Evolutionary conservation across 2,113 vertebrate genomes (phyloP).

Genomic region (pig (Sus scrofa)): T2T-Sscrofa CM000812.6:176597001-176597500

Average conservation of each 20-base stretch:
- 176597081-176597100: background rate
- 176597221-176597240: conserved; percentile 18
- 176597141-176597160: background rate
- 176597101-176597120: background rate
- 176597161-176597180: conserved; percentile 24
- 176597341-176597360: background rate
- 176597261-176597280: conserved; percentile 19
- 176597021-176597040: conserved; percentile 84
- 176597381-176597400: conserved; percentile 49
- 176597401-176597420: conserved; percentile 56
- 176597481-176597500: background rate
- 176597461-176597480: conserved; percentile 16
- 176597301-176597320: background rate
- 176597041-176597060: conserved; percentile 66
- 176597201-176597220: background rate
- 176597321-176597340: background rate
- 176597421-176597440: background rate
- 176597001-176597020: conserved; percentile 87
- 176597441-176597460: conserved; percentile 29
- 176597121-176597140: background rate
- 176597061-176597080: conserved; percentile 78
- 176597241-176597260: background rate
- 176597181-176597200: conserved; percentile 7
- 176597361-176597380: background rate
- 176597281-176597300: background rate